Evolutionary conservation across 2,888 invertebrate species (phyloP).

Genomic region (Caenorhabditis sulstoni): DNA sequence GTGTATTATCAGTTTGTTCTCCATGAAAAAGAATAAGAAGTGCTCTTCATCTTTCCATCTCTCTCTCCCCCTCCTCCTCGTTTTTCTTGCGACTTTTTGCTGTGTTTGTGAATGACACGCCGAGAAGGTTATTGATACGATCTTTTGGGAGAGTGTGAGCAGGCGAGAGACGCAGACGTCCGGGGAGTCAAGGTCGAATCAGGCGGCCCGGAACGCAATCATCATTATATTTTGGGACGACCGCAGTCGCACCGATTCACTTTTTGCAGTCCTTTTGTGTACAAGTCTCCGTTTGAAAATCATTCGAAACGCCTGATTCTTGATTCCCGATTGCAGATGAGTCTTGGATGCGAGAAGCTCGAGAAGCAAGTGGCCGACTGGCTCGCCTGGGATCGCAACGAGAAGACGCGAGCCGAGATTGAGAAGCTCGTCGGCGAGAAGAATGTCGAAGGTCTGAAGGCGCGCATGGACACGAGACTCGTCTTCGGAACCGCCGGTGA

Average conservation of each 20-base stretch:
- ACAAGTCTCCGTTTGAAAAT: no score
- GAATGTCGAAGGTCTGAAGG: conserved; percentile 80
- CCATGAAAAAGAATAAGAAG: no score
- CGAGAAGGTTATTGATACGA: conserved; percentile 29
- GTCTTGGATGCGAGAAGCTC: conserved; percentile 57
- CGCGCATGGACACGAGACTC: conserved; percentile 81
- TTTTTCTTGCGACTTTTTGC: neutral
- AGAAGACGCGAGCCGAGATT: conserved; percentile 79
- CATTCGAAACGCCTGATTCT: no score
- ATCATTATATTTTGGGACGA: neutral
- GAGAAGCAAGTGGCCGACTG: conserved; percentile 74
- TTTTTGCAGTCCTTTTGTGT: no score
- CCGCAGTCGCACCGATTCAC: no score
- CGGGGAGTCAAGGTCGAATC: conserved; percentile 29
- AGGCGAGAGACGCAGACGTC: conserved; percentile 14
- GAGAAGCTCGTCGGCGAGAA: conserved; percentile 77
- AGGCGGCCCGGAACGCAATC: conserved; percentile 19
- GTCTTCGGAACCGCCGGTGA: conserved; percentile 83
- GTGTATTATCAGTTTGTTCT: no score
- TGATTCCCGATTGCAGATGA: conserved; percentile 27
- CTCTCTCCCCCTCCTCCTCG: neutral
- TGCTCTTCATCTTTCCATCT: neutral
- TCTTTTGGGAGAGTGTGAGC: neutral
- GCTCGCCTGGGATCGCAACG: conserved; percentile 79
- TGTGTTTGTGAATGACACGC: conserved; percentile 22